These are phyloP conservation scores for Drosophila rubida DNA, from an alignment of 2,888 invertebrate genomes.

Conservation along the genomic window DNA sequence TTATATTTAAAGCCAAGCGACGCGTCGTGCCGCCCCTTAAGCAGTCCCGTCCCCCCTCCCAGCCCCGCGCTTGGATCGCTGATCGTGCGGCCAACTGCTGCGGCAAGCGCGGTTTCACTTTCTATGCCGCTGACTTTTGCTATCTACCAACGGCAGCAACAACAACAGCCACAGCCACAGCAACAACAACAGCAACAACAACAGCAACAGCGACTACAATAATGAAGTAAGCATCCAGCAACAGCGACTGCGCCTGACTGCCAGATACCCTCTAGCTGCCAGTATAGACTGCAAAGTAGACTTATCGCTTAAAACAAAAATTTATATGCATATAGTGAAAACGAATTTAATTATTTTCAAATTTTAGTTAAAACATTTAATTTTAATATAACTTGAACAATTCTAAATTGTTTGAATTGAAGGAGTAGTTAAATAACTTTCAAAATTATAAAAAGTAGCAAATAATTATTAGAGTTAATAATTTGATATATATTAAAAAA, in stretches of 20 bases:
- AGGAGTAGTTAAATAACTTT: too few species aligned
- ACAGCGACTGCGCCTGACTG: conserved; percentile 22
- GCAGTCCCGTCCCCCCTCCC: conserved; percentile 1
- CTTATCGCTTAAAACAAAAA: too few species aligned
- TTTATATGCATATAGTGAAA: too few species aligned
- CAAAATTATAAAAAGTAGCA: too few species aligned
- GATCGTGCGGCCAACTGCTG: conserved; percentile 72
- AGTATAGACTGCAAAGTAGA: too few species aligned
- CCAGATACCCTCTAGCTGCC: conserved; percentile 8
- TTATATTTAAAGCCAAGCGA: conserved; percentile 70
- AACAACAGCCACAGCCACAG: conserved; percentile 36
- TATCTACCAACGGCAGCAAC: conserved; percentile 62
- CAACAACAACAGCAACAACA: conserved; percentile 45
- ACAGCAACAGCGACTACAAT: conserved; percentile 42
- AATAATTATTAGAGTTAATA: too few species aligned
- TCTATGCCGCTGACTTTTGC: conserved; percentile 76
- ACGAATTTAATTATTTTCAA: too few species aligned
- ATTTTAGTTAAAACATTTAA: too few species aligned
- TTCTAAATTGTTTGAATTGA: too few species aligned
- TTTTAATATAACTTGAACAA: too few species aligned
- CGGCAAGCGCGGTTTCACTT: conserved; percentile 72
- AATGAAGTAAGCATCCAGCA: conserved; percentile 51
- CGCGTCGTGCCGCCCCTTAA: conserved; percentile 39
- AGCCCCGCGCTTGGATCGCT: conserved; percentile 36
- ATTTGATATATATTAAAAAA: too few species aligned